These are phyloP conservation scores for Aricia artaxerxes DNA, from an alignment of 2,888 invertebrate genomes.

Conservation along the genomic window DNA sequence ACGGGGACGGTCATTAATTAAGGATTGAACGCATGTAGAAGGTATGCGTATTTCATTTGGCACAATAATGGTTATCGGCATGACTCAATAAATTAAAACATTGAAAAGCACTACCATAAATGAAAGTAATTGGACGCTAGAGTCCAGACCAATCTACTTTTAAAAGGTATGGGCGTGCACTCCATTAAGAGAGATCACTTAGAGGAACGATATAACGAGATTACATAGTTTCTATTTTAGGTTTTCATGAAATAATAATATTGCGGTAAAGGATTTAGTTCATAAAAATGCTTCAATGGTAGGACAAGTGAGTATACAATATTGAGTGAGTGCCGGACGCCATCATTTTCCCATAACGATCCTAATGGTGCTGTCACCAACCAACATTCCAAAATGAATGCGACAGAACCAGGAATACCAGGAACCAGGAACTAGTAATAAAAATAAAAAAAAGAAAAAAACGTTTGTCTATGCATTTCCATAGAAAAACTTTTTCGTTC, in stretches of 20 bases:
- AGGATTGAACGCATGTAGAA: neutral
- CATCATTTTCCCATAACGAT: too few relatives aligned
- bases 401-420: too few relatives aligned
- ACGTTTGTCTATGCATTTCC: too few relatives aligned
- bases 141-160: neutral
- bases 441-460: too few relatives aligned
- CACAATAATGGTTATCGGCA: neutral
- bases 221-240: neutral
- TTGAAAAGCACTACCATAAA: constrained; percentile 16
- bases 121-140: constrained; percentile 2
- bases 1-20: neutral
- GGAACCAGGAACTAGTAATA: too few relatives aligned
- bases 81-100: neutral
- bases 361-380: too few relatives aligned
- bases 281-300: neutral
- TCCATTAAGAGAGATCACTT: neutral
- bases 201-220: neutral
- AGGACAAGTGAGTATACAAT: neutral
- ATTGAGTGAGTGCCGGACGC: too few relatives aligned
- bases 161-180: constrained; percentile 1
- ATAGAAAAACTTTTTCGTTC: too few relatives aligned
- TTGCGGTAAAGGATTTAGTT: neutral
- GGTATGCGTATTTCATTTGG: neutral
- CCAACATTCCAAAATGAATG: too few relatives aligned
- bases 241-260: neutral